These are phyloP conservation scores for Sebastes ruberrimus DNA, from an alignment of 2,797 vertebrate genomes.

Conservation along the genomic window DNA sequence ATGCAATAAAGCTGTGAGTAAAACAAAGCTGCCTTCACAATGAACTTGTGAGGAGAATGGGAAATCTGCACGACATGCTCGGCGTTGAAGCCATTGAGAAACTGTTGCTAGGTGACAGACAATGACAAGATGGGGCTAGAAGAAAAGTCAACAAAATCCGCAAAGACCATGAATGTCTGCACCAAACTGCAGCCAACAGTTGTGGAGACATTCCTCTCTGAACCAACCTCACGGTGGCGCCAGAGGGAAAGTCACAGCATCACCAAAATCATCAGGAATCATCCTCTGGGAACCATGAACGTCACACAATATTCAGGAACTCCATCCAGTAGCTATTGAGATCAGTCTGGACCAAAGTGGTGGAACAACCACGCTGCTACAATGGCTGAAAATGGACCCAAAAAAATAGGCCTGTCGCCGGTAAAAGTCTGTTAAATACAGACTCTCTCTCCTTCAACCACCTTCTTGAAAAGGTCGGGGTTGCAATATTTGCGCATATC, in stretches of 20 bases:
- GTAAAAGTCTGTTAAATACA: neutral
- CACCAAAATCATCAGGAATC: neutral
- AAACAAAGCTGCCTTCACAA: neutral
- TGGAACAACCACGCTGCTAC: neutral
- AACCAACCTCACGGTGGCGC: neutral
- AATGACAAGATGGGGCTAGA: neutral
- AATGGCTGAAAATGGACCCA: neutral
- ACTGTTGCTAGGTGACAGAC: neutral
- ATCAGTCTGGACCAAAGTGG: neutral
- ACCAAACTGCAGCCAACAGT: neutral
- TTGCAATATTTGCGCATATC: no score
- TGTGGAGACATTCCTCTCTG: neutral
- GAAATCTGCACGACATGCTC: neutral
- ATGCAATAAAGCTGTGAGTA: neutral
- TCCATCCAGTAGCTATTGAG: neutral
- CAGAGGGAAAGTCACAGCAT: neutral
- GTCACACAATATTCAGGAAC: neutral
- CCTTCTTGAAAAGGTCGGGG: no score
- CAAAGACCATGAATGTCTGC: neutral
- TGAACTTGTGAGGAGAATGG: neutral
- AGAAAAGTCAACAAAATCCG: neutral
- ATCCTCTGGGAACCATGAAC: neutral
- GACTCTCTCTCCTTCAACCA: no score
- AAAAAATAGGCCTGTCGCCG: neutral
- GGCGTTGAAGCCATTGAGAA: neutral